Evolutionary conservation across 1,140 invertebrate genomes (phyloP).

Genomic region (Pteromalus puparum): DNA sequence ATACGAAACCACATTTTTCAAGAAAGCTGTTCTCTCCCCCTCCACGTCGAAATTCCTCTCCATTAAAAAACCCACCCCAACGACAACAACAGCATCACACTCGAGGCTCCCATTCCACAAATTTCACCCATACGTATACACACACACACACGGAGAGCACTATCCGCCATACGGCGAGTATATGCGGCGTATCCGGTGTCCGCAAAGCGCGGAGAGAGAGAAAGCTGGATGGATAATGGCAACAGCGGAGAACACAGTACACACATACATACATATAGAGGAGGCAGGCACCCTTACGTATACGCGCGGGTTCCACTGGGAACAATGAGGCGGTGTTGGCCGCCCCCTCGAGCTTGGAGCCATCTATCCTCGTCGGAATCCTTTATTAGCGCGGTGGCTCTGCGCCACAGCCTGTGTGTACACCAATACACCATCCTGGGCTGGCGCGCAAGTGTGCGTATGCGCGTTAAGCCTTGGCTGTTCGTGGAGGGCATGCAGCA

Average conservation of each 20-base stretch:
- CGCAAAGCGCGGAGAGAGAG: constrained; percentile 55
- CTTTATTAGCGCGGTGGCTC: constrained; percentile 67
- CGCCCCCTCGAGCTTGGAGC: constrained; percentile 49
- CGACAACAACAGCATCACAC: not conserved
- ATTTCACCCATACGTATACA: not conserved
- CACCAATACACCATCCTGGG: constrained; percentile 20
- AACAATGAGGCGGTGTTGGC: constrained; percentile 27
- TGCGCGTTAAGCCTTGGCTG: not conserved
- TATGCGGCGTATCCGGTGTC: constrained; percentile 43
- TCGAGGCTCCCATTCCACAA: not conserved
- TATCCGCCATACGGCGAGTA: not conserved
- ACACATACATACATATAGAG: not conserved
- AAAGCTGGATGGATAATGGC: constrained; percentile 66
- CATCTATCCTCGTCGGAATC: constrained; percentile 72
- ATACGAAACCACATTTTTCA: too few species aligned
- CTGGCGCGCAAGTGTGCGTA: constrained; percentile 35
- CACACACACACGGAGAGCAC: not conserved
- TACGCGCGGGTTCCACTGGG: constrained; percentile 66
- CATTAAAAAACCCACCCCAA: not conserved
- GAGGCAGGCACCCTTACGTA: constrained; percentile 65
- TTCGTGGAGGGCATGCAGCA: constrained; percentile 3
- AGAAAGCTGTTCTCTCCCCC: not conserved
- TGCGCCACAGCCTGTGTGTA: constrained; percentile 49
- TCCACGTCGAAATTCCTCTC: not conserved
- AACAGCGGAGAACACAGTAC: constrained; percentile 35